Evolutionary conservation across 2,888 invertebrate species (phyloP), one percentile per base, ranked within the genome.

Genomic region (Rotaria macrura): DNA sequence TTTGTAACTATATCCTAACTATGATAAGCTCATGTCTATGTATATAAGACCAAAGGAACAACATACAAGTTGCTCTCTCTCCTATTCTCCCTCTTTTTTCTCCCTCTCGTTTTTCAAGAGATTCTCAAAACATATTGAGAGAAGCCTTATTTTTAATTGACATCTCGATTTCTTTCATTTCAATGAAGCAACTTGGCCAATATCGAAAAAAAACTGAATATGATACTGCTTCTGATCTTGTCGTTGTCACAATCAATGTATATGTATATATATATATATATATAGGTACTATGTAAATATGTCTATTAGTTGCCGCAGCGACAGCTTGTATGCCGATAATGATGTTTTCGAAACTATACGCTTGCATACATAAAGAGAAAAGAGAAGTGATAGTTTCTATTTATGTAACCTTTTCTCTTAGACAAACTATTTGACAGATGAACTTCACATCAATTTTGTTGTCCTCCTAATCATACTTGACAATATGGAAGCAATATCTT

Each of bases 71-170:
- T 20, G 34, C 17, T 65, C 38, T 14, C 38, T 34, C 38, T 20
- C 20, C 25, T 65, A 29, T 65, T 34, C 23, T 54, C 9, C 9
- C 9, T 54, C 10, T 52, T 2, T 7, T 52, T 52, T 23, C 17
- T 17, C 7, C 23, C 17, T 17, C 5, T 54, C 23, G 20, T 23
- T 34, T 65, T 65, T 65, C 38, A 65, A 65, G 65, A 65, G 65
- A 65, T 65, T 65, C 65, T 65, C 65, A 65, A 65, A 65, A 34
- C 34, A 14, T 57, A 57, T 65, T 65, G 65, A 65, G 10, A 29
- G 65, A 65, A 65, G 65, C 65, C 65, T 65, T 38, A 34, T 65
- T 65, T 65, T 65, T 65, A 65, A 65, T 65, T 65, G 65, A 65
- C 65, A 34, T 65, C 65, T 65, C 65, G 34, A 65, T 65, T 65